A percentile compares a stretch with the other conserved stretches of the same genome.
Evolutionary conservation across 2,113 vertebrate species (phyloP).

Genomic region (Chrysemys picta): DNA sequence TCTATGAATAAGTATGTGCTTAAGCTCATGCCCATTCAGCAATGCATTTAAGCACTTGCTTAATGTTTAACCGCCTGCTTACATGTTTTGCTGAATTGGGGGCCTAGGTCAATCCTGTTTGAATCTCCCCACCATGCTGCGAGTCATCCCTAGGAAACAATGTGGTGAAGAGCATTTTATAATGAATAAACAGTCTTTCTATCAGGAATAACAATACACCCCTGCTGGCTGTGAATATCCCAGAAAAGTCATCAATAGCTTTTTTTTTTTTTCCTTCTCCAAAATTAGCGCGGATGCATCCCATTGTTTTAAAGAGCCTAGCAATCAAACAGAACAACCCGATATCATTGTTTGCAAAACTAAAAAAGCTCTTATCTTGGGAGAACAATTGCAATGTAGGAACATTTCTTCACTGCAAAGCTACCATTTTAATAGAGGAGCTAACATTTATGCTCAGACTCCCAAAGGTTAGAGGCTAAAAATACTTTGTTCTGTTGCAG

Average conservation of each 20-base stretch:
- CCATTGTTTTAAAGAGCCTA: neutral
- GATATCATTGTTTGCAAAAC: neutral
- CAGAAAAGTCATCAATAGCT: neutral
- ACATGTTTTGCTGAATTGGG: neutral
- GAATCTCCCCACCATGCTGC: neutral
- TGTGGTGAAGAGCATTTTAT: neutral
- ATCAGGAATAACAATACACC: neutral
- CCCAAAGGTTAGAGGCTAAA: conserved; percentile 20
- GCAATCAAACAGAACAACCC: neutral
- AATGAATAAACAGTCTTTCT: neutral
- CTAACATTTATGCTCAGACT: conserved; percentile 34
- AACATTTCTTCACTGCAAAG: neutral
- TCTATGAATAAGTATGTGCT: neutral
- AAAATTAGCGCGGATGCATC: neutral
- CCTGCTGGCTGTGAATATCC: neutral
- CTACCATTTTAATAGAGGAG: conserved; percentile 25
- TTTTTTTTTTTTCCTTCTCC: too few relatives aligned
- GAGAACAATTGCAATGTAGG: neutral
- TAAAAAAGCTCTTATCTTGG: neutral
- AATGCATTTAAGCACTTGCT: neutral
- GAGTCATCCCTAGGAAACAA: neutral
- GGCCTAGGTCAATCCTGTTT: neutral
- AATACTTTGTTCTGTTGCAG: conserved; percentile 30
- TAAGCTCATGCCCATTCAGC: neutral
- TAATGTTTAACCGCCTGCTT: neutral